These are phyloP conservation scores for Lasius fuliginosus DNA, from an alignment of 2,888 invertebrate genomes.

Conservation along the genomic window DNA sequence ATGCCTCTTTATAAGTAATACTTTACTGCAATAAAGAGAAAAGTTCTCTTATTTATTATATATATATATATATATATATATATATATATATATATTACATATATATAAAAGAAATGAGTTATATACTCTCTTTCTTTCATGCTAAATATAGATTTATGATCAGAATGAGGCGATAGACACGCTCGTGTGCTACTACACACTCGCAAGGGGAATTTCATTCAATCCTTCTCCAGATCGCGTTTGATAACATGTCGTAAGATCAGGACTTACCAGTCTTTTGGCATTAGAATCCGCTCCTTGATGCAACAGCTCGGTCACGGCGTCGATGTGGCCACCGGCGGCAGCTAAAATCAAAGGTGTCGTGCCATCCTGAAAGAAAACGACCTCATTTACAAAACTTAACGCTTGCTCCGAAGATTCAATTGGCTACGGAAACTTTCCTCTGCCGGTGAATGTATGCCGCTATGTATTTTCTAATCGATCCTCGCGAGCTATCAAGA, in stretches of 20 bases:
- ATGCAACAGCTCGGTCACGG: conserved; percentile 94
- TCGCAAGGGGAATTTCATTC: conserved; percentile 52
- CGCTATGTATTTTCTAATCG: conserved; percentile 43
- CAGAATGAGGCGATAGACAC: not conserved
- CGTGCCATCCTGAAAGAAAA: conserved; percentile 93
- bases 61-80: too few relatives aligned
- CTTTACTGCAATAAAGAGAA: too few relatives aligned
- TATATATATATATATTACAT: too few relatives aligned
- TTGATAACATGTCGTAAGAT: conserved; percentile 34
- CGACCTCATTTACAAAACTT: conserved; percentile 29
- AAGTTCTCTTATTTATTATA: too few relatives aligned
- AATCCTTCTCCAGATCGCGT: conserved; percentile 54
- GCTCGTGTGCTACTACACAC: not conserved
- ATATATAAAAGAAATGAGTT: not conserved
- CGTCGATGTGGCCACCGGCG: conserved; percentile 96
- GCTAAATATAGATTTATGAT: not conserved
- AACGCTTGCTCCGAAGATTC: conserved; percentile 28
- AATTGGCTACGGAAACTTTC: conserved; percentile 25
- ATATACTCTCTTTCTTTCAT: not conserved
- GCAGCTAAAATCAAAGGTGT: conserved; percentile 97
- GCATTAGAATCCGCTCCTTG: conserved; percentile 97
- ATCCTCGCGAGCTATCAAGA: conserved; percentile 10
- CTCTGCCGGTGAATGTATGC: conserved; percentile 39
- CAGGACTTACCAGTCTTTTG: conserved; percentile 90
- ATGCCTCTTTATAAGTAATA: too few relatives aligned